These are phyloP conservation scores for Anguilla obscura DNA, from an alignment of 2,797 vertebrate species.

Conservation along the genomic window DNA sequence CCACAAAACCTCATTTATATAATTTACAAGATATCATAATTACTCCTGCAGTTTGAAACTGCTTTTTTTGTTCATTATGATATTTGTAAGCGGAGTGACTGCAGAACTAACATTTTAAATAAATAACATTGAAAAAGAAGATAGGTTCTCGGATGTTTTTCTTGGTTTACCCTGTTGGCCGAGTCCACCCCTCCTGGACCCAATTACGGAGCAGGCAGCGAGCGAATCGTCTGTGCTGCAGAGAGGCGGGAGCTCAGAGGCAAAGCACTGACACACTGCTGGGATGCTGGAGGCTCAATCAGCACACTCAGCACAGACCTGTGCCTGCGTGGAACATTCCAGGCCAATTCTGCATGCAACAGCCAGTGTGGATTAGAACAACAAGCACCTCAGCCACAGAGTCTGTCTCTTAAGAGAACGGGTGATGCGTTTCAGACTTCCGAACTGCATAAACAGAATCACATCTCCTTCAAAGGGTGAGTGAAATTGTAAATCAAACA, in stretches of 20 bases:
- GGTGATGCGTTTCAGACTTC: constrained; percentile 45
- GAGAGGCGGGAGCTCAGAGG: neutral
- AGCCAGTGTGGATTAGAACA: neutral
- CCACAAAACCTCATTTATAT: constrained; percentile 19
- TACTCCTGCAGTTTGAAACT: constrained; percentile 68
- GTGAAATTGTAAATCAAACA: too few species aligned
- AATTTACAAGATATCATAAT: constrained; percentile 26
- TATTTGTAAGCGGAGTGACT: constrained; percentile 37
- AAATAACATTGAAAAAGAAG: constrained; percentile 21
- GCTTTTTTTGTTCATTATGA: constrained; percentile 47
- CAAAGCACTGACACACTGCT: neutral
- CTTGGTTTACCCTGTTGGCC: too few species aligned
- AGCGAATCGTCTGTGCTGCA: neutral
- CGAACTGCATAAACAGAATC: constrained; percentile 30
- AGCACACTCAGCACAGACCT: neutral
- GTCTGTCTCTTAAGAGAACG: neutral
- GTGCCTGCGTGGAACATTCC: neutral
- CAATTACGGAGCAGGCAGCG: neutral
- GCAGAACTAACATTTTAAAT: constrained; percentile 45
- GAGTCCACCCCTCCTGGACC: too few species aligned
- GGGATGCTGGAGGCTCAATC: neutral
- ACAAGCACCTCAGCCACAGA: neutral
- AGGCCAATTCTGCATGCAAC: neutral
- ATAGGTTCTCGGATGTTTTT: neutral
- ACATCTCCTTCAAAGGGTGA: neutral